Percentiles rank a stretch among this genome's conserved stretches.
Evolutionary conservation across 2,888 invertebrate genomes (phyloP).

Genomic region (Drosophila bunnanda): DNA sequence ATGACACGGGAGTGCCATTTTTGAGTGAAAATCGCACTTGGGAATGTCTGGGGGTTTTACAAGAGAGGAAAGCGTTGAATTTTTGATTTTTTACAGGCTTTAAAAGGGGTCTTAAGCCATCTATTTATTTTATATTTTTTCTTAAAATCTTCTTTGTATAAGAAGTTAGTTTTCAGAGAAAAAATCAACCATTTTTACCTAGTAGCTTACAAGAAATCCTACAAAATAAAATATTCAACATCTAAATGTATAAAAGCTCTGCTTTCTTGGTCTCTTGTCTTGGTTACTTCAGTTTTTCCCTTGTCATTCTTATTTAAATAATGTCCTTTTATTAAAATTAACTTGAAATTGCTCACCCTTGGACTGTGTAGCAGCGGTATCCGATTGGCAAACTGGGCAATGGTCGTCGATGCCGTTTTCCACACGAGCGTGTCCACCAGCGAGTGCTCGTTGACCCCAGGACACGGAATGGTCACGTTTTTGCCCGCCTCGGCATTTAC

Average conservation of each 20-base stretch:
- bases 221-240: too few relatives aligned
- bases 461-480: constrained; percentile 88
- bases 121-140: too few relatives aligned
- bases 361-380: constrained; percentile 85
- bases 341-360: constrained; percentile 77
- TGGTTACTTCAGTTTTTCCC: too few relatives aligned
- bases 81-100: background rate
- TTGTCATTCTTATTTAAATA: too few relatives aligned
- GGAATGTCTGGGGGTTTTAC: constrained; percentile 9
- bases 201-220: too few relatives aligned
- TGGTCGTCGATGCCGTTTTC: constrained; percentile 85
- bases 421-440: constrained; percentile 88
- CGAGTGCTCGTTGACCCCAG: constrained; percentile 89
- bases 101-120: background rate
- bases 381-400: constrained; percentile 85
- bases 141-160: too few relatives aligned
- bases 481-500: constrained; percentile 88
- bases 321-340: background rate
- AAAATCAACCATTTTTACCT: too few relatives aligned
- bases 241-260: background rate
- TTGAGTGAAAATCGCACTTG: constrained; percentile 32
- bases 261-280: too few relatives aligned
- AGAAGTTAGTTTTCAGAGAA: too few relatives aligned
- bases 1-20: constrained; percentile 53
- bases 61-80: background rate